Conservation (phyloP, 2,113 vertebrate species). For the Caranx melampygus region DNA sequence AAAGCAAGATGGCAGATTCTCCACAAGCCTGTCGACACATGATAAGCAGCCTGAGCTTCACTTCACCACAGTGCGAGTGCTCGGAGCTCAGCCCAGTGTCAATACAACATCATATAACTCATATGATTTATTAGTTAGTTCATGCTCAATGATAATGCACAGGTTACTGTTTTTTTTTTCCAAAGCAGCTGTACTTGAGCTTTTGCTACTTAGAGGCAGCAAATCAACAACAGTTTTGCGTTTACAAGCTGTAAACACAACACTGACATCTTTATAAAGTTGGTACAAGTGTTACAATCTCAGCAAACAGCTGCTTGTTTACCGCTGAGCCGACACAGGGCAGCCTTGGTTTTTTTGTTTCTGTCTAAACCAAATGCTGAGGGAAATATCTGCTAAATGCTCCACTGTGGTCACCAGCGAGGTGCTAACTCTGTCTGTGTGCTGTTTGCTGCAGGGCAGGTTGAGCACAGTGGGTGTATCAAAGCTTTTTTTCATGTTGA, state of each 20-base stretch:
- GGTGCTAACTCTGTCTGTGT: background rate
- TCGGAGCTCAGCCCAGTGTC: constrained; percentile 8
- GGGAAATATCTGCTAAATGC: constrained; percentile 19
- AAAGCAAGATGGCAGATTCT: constrained; percentile 64
- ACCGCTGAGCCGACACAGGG: background rate
- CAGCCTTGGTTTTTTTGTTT: background rate
- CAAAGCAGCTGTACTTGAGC: background rate
- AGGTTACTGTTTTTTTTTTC: background rate
- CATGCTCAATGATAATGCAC: constrained; percentile 3
- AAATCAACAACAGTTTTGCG: background rate
- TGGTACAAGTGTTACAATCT: background rate
- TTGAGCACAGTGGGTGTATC: background rate
- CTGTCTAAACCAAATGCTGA: background rate
- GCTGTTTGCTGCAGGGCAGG: constrained; percentile 1
- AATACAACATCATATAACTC: background rate
- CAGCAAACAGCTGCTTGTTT: background rate
- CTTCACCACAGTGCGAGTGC: constrained; percentile 11
- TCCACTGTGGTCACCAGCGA: background rate
- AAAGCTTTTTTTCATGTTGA: background rate
- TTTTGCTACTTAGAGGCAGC: background rate
- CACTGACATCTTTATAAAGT: background rate
- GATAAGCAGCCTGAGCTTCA: constrained; percentile 60
- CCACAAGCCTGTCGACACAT: constrained; percentile 46
- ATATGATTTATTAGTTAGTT: constrained; percentile 3
- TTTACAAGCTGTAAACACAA: background rate